phyloP scores from a whole-genome alignment of 2,888 invertebrate species.

The Blomia tropicalis region DNA sequence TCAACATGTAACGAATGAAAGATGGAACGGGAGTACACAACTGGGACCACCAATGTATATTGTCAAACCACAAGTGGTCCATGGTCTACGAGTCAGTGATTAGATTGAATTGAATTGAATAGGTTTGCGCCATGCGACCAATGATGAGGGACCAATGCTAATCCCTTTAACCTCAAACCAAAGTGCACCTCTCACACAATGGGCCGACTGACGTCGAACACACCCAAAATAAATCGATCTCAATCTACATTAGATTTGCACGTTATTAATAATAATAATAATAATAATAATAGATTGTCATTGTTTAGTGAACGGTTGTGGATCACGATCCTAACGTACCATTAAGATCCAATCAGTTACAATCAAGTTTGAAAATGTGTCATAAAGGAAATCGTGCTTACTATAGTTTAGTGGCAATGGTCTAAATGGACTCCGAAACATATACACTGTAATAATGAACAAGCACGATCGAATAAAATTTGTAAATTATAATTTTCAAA shows the following conservation, averaged over 20 bases:
- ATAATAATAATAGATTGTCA: not conserved
- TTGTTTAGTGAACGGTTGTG: too few species aligned
- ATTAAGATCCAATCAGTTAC: not conserved
- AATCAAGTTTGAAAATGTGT: not conserved
- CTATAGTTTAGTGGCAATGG: not conserved
- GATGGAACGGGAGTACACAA: too few species aligned
- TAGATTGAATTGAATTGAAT: too few species aligned
- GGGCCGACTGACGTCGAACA: not conserved
- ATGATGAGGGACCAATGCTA: too few species aligned
- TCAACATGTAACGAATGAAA: not conserved
- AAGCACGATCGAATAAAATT: not conserved
- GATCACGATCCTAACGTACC: too few species aligned
- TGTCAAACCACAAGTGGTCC: slow-evolving; percentile 12
- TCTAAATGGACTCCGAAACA: too few species aligned
- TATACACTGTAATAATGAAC: too few species aligned
- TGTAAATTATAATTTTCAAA: not conserved
- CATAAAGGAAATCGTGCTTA: not conserved
- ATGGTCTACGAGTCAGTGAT: too few species aligned
- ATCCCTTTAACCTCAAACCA: slow-evolving; percentile 9
- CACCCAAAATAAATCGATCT: not conserved
- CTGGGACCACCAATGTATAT: not conserved
- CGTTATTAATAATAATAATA: slow-evolving; percentile 11
- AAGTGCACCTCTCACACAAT: not conserved
- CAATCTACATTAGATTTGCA: slow-evolving; percentile 11
- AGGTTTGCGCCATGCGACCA: too few species aligned